Evolutionary conservation across 2,888 invertebrate species (phyloP), one percentile per base, ranked within the genome.

Genomic region (Drosophila rubida): DNA sequence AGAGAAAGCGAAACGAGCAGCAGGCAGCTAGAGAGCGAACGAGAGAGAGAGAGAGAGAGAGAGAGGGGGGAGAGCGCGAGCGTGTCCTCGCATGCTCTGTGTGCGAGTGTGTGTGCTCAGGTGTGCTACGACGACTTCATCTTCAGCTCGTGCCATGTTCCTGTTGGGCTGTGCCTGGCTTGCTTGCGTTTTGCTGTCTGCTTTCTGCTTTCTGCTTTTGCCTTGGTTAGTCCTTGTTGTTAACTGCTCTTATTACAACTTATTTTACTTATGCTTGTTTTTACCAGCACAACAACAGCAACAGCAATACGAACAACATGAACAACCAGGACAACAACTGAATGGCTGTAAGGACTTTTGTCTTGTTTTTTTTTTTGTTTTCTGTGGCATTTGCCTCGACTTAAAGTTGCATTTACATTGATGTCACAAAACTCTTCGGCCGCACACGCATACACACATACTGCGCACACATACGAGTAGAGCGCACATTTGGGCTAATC

Each of bases 191-290:
- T n/a, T 32, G 32, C 32, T 5, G 11, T 32, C 32, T 32, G 4
- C 32, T 11, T 32, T 30, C 30, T 32, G n/a, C 32, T 11, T n/a
- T 8, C 13, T 13, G 8, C 53, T 61, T 67, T 66, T 73, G 73
- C 19, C 41, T 19, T 27, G 70, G 73, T 74, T 69, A 72, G 70
- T 69, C 65, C 80, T 74, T 70, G 75, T 86, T 82, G 82, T 86
- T 82, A 87, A 86, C 82, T 86, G 74, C 84, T 87, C 88, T 87
- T 88, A 82, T 82, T 82, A 82, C 82, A 87, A 87, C 86, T 83
- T 87, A 85, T 88, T 87, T 83, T 80, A 80, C 79, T 78, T 76
- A 78, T 85, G 82, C 81, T 86, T 80, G 79, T 80, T 86, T 79
- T 44, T 64, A 32, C 55, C 49, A 45, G 22, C 37, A 45, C 23